phyloP scores from a whole-genome alignment of 1,140 invertebrate genomes.

The Drosophila eugracilis region DNA sequence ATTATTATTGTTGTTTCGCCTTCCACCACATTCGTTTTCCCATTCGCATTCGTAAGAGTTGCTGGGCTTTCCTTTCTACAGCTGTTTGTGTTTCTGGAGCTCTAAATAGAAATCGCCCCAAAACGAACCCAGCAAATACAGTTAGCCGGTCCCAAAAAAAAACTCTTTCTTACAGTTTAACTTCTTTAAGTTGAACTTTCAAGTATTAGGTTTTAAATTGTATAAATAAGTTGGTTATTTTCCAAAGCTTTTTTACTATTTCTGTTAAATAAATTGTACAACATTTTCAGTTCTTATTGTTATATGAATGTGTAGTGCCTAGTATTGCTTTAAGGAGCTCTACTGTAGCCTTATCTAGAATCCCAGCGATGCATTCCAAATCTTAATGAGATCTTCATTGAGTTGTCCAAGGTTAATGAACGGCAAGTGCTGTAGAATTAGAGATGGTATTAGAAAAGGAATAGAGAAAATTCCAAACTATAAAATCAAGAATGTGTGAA shows the following conservation, averaged over 20 bases:
- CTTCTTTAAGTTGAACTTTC: not conserved
- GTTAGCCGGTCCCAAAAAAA: constrained; percentile 7
- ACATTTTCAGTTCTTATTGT: no score
- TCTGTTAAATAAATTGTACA: no score
- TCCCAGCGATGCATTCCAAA: constrained; percentile 35
- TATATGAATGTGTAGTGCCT: no score
- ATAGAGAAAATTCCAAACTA: not conserved
- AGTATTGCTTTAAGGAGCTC: not conserved
- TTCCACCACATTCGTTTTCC: not conserved
- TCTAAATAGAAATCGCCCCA: constrained; percentile 64
- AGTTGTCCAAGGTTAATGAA: constrained; percentile 39
- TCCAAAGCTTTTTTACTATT: no score
- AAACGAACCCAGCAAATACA: constrained; percentile 51
- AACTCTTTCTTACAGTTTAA: constrained; percentile 18
- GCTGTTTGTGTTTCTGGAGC: constrained; percentile 58
- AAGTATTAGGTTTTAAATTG: no score
- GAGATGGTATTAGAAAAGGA: constrained; percentile 12
- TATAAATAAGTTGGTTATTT: no score
- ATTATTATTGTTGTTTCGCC: constrained; percentile 43
- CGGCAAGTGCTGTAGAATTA: constrained; percentile 18
- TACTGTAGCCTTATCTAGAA: constrained; percentile 13
- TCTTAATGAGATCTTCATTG: constrained; percentile 16
- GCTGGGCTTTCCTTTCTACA: constrained; percentile 35
- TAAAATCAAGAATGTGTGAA: constrained; percentile 2
- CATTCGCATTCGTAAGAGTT: constrained; percentile 21